Evolutionary conservation across 2,797 vertebrate genomes (phyloP).

Genomic region (Coluber constrictor): DNA sequence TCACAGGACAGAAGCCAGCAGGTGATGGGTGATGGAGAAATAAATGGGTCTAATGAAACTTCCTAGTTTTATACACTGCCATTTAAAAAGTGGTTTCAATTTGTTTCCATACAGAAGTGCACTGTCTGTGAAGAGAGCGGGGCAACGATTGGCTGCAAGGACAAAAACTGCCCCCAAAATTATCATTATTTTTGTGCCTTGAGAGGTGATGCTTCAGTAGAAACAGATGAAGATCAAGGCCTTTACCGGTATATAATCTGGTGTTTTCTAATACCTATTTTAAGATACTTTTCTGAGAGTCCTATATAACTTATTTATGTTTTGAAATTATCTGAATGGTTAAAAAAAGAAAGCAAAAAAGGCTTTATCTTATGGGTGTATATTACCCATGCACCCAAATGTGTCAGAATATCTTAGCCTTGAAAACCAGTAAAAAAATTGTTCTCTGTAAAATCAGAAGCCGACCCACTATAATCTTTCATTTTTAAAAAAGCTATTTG

Average conservation of each 20-base stretch:
- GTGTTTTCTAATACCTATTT: neutral
- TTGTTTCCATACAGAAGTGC: slow-evolving; percentile 58
- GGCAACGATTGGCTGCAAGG: slow-evolving; percentile 71
- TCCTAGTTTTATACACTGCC: neutral
- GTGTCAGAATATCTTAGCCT: neutral
- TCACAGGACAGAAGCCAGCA: neutral
- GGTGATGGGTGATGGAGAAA: neutral
- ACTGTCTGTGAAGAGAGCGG: slow-evolving; percentile 62
- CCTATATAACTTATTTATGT: neutral
- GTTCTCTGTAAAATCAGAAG: too few relatives aligned
- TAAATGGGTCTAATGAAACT: neutral
- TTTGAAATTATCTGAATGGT: neutral
- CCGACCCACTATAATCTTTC: neutral
- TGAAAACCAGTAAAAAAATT: neutral
- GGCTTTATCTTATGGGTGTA: neutral
- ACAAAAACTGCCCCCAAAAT: slow-evolving; percentile 52
- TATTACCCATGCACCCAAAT: neutral
- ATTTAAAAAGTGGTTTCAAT: neutral
- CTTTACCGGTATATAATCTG: slow-evolving; percentile 62
- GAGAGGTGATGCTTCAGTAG: slow-evolving; percentile 49
- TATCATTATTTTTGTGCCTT: slow-evolving; percentile 72
- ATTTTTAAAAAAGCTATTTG: neutral
- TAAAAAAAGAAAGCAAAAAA: neutral
- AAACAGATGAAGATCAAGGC: slow-evolving; percentile 50
- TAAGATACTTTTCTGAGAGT: neutral